Evolutionary conservation across 1,140 invertebrate species (phyloP), one percentile per base, ranked within the genome.

Genomic region (Leptinotarsa undecemlineata): DNA sequence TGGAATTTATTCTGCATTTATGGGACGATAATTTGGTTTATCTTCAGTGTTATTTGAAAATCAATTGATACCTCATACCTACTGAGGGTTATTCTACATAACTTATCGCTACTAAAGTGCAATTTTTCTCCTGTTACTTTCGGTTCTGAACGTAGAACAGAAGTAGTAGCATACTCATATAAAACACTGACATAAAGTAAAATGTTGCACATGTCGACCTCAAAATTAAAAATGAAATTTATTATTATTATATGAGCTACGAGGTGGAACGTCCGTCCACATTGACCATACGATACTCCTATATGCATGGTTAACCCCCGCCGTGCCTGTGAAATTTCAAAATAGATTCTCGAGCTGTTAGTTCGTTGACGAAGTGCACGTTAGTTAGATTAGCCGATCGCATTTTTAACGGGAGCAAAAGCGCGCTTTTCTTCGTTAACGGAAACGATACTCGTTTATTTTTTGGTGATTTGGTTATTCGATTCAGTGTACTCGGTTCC

Each of bases 261-360:
- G 20, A 33, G 26, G 20, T 66, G 21, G 26, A 66, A 66, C 63
- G 20, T 17, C 47, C n/a, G 23, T 69, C 19, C 68, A 51, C 68
- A 23, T 21, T 69, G 68, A 69, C 68, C 68, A 69, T 69, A 69
- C 68, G 68, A 69, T 48, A 47, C 68, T 69, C 15, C 51, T 48
- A n/a, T 71, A 71, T 61, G 69, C 69, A 48, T 61, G 48, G 69
- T 71, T 71, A 61, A 71, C 48, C 57, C 21, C 69, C 20, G 17
- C 51, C 21, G 69, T 70, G 68, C 68, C 68, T n/a, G 68, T 57
- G n/a, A 61, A 71, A 71, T 26, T 71, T 71, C 57, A 71, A 71
- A 71, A 71, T 71, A 71, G 69, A 71, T 48, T 47, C 33, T 21
- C 68, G 5, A 21, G 17, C 69, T 23, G 69, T 26, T 48, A 57